Evolutionary conservation across 2,113 vertebrate species (phyloP), one percentile per base, ranked within the genome.

Genomic region (Paradoxurus hermaphroditus): DNA sequence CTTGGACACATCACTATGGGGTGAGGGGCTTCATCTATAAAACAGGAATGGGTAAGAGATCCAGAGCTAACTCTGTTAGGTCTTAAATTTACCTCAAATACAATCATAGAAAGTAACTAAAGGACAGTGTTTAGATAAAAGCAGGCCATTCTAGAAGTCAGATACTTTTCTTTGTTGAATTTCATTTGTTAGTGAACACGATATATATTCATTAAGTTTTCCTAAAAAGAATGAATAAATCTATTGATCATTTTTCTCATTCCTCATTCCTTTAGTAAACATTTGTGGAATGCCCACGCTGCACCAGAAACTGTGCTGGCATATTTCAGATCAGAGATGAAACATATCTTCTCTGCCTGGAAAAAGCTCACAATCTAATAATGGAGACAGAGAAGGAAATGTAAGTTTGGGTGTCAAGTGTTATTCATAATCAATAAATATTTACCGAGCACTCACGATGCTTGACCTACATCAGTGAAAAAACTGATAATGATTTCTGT

Each of bases 31-130:
- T 85, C 41, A 39, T 84, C 15, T 49, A 41, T 34, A 56, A 21
- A 51, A 92, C 15, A 63, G 44, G 67, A 39, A 68, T 53, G 39
- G 27, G n/a, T 53, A 83, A 34, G 29, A 90, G 44, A 77, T 31
- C 27, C 4, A 73, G 18, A 16, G 39, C 34, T 59, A 39, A 62
- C 36, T 44, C 27, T 63, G 63, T 12, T 41, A 91, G 49, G 31
- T 51, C 91, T 97, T 87, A 46, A 41, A 53, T 68, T 79, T 49
- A 56, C 90, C 63, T 93, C 63, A 95, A 49, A 82, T 65, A 34
- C 34, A 83, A 90, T 75, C 67, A 86, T 25, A 78, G 36, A 39
- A n/a, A 5, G 62, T 36, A 96, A 62, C n/a, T 16, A 77, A 94
- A 25, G 41, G 44, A 82, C 3, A 53, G 4, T 46, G 4, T 9